Evolutionary conservation across 2,113 vertebrate genomes (phyloP).

Genomic region (Otus sunia): DNA sequence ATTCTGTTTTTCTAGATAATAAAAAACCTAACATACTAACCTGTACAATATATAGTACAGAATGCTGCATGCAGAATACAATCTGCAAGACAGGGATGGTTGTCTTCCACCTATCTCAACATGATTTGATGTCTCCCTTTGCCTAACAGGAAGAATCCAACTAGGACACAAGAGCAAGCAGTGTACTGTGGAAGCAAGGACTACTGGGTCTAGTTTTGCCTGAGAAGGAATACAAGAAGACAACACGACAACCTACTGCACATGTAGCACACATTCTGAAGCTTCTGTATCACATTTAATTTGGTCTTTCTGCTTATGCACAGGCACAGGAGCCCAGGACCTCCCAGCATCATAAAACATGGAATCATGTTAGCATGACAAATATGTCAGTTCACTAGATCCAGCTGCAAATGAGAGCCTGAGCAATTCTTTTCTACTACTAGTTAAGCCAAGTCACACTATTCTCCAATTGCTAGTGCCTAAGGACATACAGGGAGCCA

Average conservation of each 20-base stretch:
- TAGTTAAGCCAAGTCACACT: background rate
- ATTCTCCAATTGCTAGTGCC: background rate
- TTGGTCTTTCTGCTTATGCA: background rate
- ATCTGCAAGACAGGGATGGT: background rate
- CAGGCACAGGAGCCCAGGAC: background rate
- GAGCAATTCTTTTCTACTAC: background rate
- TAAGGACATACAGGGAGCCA: background rate
- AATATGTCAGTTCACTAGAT: background rate
- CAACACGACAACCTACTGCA: background rate
- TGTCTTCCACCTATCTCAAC: background rate
- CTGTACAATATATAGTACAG: background rate
- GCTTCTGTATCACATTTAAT: background rate
- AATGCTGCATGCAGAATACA: background rate
- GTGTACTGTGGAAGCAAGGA: background rate
- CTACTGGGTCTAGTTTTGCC: background rate
- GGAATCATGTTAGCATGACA: background rate
- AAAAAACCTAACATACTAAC: background rate
- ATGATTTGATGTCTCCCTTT: background rate
- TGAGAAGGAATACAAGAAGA: background rate
- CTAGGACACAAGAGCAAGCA: background rate
- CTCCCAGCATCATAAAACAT: background rate
- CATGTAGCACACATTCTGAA: background rate
- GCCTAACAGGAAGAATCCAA: background rate
- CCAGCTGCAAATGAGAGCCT: background rate
- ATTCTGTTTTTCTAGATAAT: background rate